These are phyloP conservation scores for Panagrolaimus sp. DNA, from an alignment of 1,140 invertebrate species.

Conservation along the genomic window DNA sequence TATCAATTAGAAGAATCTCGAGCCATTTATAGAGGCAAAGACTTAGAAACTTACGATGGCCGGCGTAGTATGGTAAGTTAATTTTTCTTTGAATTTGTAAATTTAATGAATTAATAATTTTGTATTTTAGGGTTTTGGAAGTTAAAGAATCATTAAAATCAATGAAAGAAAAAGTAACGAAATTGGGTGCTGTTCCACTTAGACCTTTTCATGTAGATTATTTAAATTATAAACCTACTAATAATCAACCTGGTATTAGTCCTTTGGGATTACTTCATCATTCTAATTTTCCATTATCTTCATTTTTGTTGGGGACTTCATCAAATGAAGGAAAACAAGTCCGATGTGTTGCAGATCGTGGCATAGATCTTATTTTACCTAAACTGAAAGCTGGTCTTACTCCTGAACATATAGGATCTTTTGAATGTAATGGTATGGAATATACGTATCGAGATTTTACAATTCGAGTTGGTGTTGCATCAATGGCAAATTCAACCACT, in stretches of 20 bases:
- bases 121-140: slow-evolving; percentile 5
- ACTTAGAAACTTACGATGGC: not conserved
- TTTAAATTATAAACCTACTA: not conserved
- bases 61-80: not conserved
- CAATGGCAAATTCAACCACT: slow-evolving; percentile 5
- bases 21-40: too few relatives aligned
- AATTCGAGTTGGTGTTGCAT: slow-evolving; percentile 7
- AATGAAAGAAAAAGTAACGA: not conserved
- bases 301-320: not conserved
- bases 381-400: not conserved
- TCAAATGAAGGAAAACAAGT: not conserved
- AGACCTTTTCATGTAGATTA: not conserved
- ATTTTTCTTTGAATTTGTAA: not conserved
- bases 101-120: not conserved
- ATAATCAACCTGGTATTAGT: slow-evolving; percentile 1
- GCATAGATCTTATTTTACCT: slow-evolving; percentile 11
- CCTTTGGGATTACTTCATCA: slow-evolving; percentile 6
- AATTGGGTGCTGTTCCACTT: not conserved
- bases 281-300: not conserved
- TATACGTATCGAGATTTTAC: not conserved
- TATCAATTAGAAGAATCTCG: too few relatives aligned
- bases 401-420: slow-evolving; percentile 6
- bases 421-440: not conserved
- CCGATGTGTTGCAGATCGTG: not conserved
- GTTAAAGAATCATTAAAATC: not conserved